Base-by-base conservation (phyloP, 2,888 invertebrate genomes). In the Harmothoe impar region DNA sequence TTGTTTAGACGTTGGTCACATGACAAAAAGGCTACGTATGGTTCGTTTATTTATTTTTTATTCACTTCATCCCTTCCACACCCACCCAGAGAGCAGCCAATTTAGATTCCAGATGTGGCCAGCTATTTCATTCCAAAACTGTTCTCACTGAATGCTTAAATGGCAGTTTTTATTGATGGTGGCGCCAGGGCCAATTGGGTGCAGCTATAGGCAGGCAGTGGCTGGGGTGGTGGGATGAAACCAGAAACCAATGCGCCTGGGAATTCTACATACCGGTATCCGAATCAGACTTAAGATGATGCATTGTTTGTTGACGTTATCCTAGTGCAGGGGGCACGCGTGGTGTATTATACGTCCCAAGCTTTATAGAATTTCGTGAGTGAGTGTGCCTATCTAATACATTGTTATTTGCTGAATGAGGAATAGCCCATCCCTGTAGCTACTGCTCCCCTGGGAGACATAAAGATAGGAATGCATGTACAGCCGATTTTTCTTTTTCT, bases 61-160 rank as follows among this genome's bases (percentile, higher is more conserved):
- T 62, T 1, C 15, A n/a, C 15, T 72, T 72, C n/a, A n/a, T n/a
- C 72, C 25, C 72, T 23, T 15, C 17, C 5, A 29, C 29, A 15
- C 62, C 62, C n/a, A 62, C 3, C 23, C 29, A 3, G 3, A 62
- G n/a, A 72, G 72, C 72, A 72, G 72, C 29, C 72, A 72, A 72
- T 72, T 72, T 29, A 29, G 72, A 72, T 72, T 29, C 72, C 72
- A 29, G 29, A 72, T 72, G 29, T 29, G 29, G 31, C 25, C 25
- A 25, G 72, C 72, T 7, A 29, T 72, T 72, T 72, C 31, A 72
- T 72, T 25, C 29, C 72, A 29, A 72, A 72, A 23, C 25, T 29
- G 72, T 29, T 72, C 72, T 72, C 29, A 29, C 72, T 72, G 72
- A 72, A 72, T 72, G 72, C 25, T 72, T 72, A 72, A 72, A 3